phyloP scores from a whole-genome alignment of 1,140 invertebrate genomes.

The Drosophila melanogaster region Release_6_plus_ISO1_MT NT_033779.5:12111001-12111500 shows the following conservation, averaged over 20 bases:
- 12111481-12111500: slow-evolving; percentile 81
- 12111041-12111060: slow-evolving; percentile 1
- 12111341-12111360: slow-evolving; percentile 86
- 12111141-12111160: slow-evolving; percentile 7
- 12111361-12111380: slow-evolving; percentile 72
- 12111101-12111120: slow-evolving; percentile 68
- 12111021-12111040: slow-evolving; percentile 58
- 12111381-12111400: slow-evolving; percentile 58
- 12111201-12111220: slow-evolving; percentile 11
- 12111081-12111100: slow-evolving; percentile 47
- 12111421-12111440: slow-evolving; percentile 66
- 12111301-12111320: slow-evolving; percentile 85
- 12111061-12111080: slow-evolving; percentile 64
- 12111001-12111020: slow-evolving; percentile 32
- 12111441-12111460: slow-evolving; percentile 68
- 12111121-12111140: slow-evolving; percentile 44
- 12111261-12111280: slow-evolving; percentile 70
- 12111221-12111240: slow-evolving; percentile 56
- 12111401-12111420: slow-evolving; percentile 71
- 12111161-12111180: slow-evolving; percentile 3
- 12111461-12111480: slow-evolving; percentile 62
- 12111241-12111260: slow-evolving; percentile 76
- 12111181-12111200: slow-evolving; percentile 24
- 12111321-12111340: slow-evolving; percentile 85
- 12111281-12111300: slow-evolving; percentile 81